Evolutionary conservation across 2,113 vertebrate genomes (phyloP).

Genomic region (Cephalopholis sonnerati): DNA sequence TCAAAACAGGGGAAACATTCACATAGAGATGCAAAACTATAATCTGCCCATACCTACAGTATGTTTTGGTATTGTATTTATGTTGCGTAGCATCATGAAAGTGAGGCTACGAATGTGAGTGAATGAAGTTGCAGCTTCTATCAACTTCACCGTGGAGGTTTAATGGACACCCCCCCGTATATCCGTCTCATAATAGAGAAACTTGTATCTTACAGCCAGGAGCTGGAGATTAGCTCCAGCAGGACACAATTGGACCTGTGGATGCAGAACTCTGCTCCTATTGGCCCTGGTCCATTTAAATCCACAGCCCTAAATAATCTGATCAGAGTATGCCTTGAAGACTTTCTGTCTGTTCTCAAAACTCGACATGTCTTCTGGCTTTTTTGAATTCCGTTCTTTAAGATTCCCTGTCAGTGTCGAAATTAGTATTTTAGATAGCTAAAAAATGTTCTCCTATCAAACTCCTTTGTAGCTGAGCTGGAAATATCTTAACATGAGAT

Average conservation of each 20-base stretch:
- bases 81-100: neutral
- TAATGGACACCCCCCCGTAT: neutral
- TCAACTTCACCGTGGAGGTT: neutral
- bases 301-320: neutral
- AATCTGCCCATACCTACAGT: too few relatives aligned
- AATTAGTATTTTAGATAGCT: neutral
- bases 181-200: neutral
- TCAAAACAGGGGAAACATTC: too few relatives aligned
- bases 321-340: neutral
- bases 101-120: neutral
- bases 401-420: neutral
- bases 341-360: neutral
- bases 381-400: neutral
- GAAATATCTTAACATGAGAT: neutral
- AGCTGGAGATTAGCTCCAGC: neutral
- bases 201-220: neutral
- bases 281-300: neutral
- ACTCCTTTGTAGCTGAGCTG: neutral
- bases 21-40: too few relatives aligned
- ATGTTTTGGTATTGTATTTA: neutral
- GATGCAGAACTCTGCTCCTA: neutral
- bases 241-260: neutral
- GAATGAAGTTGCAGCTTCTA: neutral
- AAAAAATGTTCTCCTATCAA: neutral
- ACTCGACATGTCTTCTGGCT: neutral